These are phyloP conservation scores for Scaptomyza cyrtandrae DNA, from an alignment of 2,888 invertebrate species.

Conservation along the genomic window DNA sequence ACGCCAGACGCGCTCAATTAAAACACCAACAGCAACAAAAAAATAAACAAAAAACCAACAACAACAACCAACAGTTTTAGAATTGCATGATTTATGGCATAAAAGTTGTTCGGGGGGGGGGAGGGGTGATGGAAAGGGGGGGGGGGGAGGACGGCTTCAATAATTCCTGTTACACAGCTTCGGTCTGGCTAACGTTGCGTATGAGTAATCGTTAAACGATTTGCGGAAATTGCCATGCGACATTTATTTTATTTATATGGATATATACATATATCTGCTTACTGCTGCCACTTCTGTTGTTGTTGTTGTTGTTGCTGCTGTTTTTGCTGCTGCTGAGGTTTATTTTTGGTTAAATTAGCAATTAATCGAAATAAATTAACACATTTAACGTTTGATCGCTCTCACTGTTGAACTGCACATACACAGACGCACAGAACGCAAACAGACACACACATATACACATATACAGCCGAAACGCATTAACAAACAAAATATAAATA, in stretches of 20 bases:
- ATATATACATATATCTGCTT: background rate
- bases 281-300: background rate
- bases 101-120: constrained; percentile 54
- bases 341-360: constrained; percentile 61
- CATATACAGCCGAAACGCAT: constrained; percentile 22
- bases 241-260: constrained; percentile 46
- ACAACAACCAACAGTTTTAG: constrained; percentile 47
- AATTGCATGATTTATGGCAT: constrained; percentile 52
- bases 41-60: constrained; percentile 9
- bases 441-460: background rate
- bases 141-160: background rate
- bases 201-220: constrained; percentile 59
- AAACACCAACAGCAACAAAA: constrained; percentile 17
- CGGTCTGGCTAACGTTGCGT: constrained; percentile 45
- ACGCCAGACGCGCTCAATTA: constrained; percentile 50
- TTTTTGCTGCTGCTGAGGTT: background rate
- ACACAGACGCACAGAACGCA: background rate
- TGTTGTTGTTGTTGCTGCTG: background rate
- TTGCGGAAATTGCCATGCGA: constrained; percentile 50
- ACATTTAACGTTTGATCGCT: constrained; percentile 48
- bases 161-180: constrained; percentile 30
- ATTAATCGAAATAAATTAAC: constrained; percentile 68
- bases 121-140: background rate
- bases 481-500: constrained; percentile 39
- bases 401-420: background rate